phyloP scores from a whole-genome alignment of 2,113 vertebrate genomes.

The Dryoscopus gambensis region DNA sequence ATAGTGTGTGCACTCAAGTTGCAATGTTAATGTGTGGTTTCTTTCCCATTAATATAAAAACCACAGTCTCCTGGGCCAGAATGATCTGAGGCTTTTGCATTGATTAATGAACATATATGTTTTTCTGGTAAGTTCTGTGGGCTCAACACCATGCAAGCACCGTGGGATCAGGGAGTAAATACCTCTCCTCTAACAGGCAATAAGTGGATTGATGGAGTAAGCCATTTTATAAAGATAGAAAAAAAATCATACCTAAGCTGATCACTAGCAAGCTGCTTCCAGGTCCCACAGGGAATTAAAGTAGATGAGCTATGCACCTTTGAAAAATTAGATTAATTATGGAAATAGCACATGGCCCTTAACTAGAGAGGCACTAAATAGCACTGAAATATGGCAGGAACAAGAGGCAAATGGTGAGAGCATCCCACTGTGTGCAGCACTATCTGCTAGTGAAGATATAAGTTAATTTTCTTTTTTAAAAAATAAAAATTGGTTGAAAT shows the following conservation, averaged over 20 bases:
- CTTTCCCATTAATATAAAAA: background rate
- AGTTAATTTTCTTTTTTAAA: background rate
- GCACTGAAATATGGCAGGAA: background rate
- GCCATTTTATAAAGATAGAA: background rate
- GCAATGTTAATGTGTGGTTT: background rate
- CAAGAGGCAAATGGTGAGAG: background rate
- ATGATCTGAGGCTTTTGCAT: background rate
- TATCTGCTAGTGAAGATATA: background rate
- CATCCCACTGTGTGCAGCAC: background rate
- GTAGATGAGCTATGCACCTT: background rate
- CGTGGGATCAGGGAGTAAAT: background rate
- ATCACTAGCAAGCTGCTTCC: background rate
- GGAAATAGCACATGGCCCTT: background rate
- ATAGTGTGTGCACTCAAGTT: background rate
- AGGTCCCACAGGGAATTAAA: background rate
- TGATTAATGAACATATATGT: background rate
- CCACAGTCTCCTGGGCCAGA: background rate
- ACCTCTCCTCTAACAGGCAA: background rate
- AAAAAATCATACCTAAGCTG: background rate
- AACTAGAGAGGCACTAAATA: background rate
- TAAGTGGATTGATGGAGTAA: background rate
- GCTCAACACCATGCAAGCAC: background rate
- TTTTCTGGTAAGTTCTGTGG: background rate
- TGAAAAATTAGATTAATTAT: constrained; percentile 27
- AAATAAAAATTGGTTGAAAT: background rate